Evolutionary conservation across 2,797 vertebrate genomes (phyloP).

Genomic region (Nyctibius grandis): DNA sequence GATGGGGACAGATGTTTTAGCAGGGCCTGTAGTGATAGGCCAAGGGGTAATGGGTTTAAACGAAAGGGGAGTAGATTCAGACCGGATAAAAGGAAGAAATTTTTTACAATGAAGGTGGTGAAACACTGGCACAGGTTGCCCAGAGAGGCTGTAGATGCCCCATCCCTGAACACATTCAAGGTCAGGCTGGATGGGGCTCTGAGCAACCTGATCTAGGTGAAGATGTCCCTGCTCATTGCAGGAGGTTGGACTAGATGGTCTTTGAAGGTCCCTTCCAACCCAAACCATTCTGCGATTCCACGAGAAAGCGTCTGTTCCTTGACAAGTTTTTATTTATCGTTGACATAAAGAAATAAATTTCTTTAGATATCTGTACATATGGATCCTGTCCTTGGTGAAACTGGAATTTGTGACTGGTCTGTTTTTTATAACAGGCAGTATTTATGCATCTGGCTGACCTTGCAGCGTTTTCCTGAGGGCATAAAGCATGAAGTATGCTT

Average conservation of each 20-base stretch:
- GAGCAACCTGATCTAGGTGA: not conserved
- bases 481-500: not conserved
- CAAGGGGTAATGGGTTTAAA: not conserved
- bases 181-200: not conserved
- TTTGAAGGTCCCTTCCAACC: not conserved
- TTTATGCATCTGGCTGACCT: not conserved
- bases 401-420: not conserved
- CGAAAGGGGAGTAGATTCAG: not conserved
- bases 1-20: not conserved
- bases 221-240: not conserved
- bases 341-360: not conserved
- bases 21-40: not conserved
- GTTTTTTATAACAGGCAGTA: not conserved
- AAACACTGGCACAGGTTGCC: not conserved
- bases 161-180: not conserved
- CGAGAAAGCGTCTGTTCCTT: not conserved
- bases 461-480: not conserved
- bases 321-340: not conserved
- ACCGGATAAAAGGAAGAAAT: not conserved
- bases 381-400: not conserved
- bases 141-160: not conserved
- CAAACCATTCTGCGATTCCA: not conserved
- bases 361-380: not conserved
- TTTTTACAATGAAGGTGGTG: not conserved
- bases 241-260: not conserved